These are phyloP conservation scores for Prenolepis imparis DNA, from an alignment of 2,888 invertebrate species.

Conservation along the genomic window DNA sequence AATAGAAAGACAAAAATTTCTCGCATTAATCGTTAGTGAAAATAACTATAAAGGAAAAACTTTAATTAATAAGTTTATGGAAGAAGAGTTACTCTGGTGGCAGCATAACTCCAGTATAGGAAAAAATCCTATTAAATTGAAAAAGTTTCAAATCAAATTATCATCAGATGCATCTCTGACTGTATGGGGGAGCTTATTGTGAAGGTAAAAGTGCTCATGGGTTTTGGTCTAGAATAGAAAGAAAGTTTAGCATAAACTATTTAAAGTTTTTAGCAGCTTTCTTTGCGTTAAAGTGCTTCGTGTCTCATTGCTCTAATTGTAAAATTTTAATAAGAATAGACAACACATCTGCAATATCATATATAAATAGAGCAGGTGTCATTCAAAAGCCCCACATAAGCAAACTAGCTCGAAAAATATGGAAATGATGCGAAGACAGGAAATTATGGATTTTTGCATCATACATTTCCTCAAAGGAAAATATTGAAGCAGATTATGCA, in stretches of 20 bases:
- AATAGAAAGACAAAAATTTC: constrained; percentile 67
- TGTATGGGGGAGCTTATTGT: constrained; percentile 67
- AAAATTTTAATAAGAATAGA: constrained; percentile 68
- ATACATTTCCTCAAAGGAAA: not conserved
- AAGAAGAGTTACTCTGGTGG: constrained; percentile 67
- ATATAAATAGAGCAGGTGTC: constrained; percentile 54
- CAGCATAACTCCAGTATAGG: constrained; percentile 53
- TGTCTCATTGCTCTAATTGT: constrained; percentile 37
- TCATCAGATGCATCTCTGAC: constrained; percentile 63
- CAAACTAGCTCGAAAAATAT: constrained; percentile 21
- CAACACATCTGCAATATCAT: constrained; percentile 68
- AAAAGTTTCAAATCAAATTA: constrained; percentile 45
- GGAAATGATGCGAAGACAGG: constrained; percentile 20
- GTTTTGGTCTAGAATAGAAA: constrained; percentile 66
- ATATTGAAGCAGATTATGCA: constrained; percentile 47
- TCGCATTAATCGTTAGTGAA: constrained; percentile 58
- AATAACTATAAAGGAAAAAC: constrained; percentile 61
- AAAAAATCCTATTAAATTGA: constrained; percentile 56
- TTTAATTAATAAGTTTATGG: constrained; percentile 32
- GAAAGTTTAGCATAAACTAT: constrained; percentile 63
- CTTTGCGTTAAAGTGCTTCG: constrained; percentile 63
- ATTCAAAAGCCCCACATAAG: constrained; percentile 40
- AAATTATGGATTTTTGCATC: constrained; percentile 6
- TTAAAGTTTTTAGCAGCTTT: constrained; percentile 64
- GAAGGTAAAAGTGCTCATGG: constrained; percentile 51